Base-by-base conservation (phyloP, 1,140 invertebrate genomes). In the Drosophila oshimai region DNA sequence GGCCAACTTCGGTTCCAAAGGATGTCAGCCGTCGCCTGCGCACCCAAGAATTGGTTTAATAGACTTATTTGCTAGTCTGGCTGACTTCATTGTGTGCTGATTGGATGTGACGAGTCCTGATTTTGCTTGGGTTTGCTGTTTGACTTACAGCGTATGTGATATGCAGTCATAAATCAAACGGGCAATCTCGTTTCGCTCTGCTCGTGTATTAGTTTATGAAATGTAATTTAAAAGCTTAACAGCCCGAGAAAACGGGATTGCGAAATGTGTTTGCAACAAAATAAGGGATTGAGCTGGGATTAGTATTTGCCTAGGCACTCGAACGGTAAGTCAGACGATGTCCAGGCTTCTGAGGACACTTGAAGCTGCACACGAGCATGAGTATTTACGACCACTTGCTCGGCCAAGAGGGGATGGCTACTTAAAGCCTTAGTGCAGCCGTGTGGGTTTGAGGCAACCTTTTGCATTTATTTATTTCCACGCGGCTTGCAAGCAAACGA, bases 61-160 rank as follows among this genome's bases (percentile, higher is more conserved):
- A 33, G 67, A 68, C 65, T 81, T 61, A 51, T 69, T 55, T 58
- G 53, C 31, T 41, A 55, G 55, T 31, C 73, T 46, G 45, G 29
- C 6, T 12, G 47, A 62, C 54, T 41, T 53, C 46, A 72, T 72
- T 65, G 44, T 45, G 31, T 57, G 31, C 57, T 86, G 80, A 84
- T 84, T 84, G 80, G 75, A 78, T 75, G 46, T 60, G 79, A 86
- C 75, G 28, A 67, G 53, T 29, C 39, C 58, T 74, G 70, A 86
- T 86, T 70, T 61, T 58, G 45, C 64, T 24, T 34, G 24, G 15
- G 42, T 44, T 22, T 42, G 39, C 22, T 5, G 15, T 60, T 53
- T 51, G 44, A 12, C 58, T 34, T 18, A 2, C 17, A 41, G 53
- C 26, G 15, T 15, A 44, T 45, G 41, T 22, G 41, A 28, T 33